Evolutionary conservation across 2,113 vertebrate genomes (phyloP), one percentile per base, ranked within the genome.

Genomic region (Puffinus mauretanicus): DNA sequence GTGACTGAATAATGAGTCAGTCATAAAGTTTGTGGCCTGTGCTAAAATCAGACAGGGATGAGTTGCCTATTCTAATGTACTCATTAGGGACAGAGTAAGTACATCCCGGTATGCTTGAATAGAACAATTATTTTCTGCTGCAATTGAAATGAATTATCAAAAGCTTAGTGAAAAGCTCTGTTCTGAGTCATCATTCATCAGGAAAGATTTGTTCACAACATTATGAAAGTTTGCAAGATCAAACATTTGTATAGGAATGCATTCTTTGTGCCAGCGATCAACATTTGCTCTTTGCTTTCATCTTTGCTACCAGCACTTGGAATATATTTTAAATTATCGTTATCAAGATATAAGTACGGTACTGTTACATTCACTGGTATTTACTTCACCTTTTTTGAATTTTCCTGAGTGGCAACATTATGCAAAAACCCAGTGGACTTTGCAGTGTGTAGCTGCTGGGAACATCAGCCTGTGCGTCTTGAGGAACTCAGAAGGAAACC

Each of bases 141-240:
- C 84, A 89, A 64, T 52, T 94, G 95, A 96, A 96, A 96, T 82
- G 91, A 96, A 93, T 91, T 96, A 96, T 93, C 91, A 96, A 91
- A 91, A 89, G 83, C 69, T 73, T 86, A 85, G 73, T 82, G 81
- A 93, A 94, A 96, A 89, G 69, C 73, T 93, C 77, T 89, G 72
- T 92, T 95, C 95, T 97, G 92, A 96, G 75, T 87, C 96, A 96
- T 93, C 84, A 65, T 86, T 94, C 91, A 91, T 82, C 73, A 87
- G 77, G 61, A 91, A 89, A 79, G 44, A 84, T 82, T 78, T 89
- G 73, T 95, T 94, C 73, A 75, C 52, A 84, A 69, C 60, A 61
- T 40, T 76, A 89, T 36, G 79, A 87, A 94, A 73, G 88, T 86
- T 58, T 81, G 70, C 82, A 88, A 86, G 94, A 95, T 93, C 93